These are phyloP conservation scores for Anthoptus insignis DNA, from an alignment of 2,888 invertebrate species.

Conservation along the genomic window DNA sequence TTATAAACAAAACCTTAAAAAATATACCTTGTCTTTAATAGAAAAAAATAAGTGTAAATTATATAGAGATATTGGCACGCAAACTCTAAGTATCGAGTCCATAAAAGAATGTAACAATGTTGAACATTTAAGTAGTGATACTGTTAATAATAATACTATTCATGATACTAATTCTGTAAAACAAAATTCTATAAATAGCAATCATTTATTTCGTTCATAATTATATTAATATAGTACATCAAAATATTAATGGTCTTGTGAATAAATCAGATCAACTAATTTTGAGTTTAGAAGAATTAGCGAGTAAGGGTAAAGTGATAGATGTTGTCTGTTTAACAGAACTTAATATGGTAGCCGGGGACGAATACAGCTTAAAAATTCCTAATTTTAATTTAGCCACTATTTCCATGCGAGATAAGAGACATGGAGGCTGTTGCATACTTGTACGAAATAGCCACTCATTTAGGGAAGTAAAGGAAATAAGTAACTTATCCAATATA, in stretches of 20 bases:
- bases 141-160: not conserved
- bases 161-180: too few relatives aligned
- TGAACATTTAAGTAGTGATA: not conserved
- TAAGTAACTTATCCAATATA: not conserved
- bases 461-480: not conserved
- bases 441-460: not conserved
- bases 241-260: not conserved
- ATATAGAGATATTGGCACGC: not conserved
- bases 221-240: not conserved
- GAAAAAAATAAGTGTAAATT: not conserved
- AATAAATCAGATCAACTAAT: not conserved
- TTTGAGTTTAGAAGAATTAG: not conserved
- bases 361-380: not conserved
- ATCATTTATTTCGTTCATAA: not conserved
- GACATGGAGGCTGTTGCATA: conserved; percentile 5
- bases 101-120: too few relatives aligned
- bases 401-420: not conserved
- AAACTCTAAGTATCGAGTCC: too few relatives aligned
- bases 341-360: not conserved
- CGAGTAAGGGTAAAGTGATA: not conserved
- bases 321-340: not conserved
- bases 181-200: not conserved
- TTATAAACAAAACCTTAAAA: not conserved
- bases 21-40: not conserved
- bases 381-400: not conserved